Evolutionary conservation across 1,140 invertebrate species (phyloP).

Genomic region (Cotesia vestalis): DNA sequence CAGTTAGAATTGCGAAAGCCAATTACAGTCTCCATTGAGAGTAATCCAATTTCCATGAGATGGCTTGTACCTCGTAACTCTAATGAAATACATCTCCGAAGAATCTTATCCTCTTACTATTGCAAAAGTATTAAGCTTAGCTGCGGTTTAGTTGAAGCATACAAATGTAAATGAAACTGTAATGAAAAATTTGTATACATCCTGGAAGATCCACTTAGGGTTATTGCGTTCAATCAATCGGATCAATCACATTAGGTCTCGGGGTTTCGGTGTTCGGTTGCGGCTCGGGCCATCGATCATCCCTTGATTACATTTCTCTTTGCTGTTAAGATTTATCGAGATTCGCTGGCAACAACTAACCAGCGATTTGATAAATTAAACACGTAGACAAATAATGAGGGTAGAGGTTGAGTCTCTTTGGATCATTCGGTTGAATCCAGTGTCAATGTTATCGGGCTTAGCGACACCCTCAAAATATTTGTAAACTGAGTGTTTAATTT

Average conservation of each 20-base stretch:
- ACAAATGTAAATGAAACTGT: not conserved
- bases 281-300: not conserved
- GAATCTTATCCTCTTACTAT: conserved; percentile 6
- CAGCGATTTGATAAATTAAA: not conserved
- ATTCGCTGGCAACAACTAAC: not conserved
- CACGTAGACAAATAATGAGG: not conserved
- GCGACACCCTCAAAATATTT: conserved; percentile 1
- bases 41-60: no score
- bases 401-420: not conserved
- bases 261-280: not conserved
- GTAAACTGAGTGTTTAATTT: not conserved
- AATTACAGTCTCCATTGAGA: no score
- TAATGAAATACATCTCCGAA: not conserved
- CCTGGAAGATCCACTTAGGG: not conserved
- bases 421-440: not conserved
- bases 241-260: conserved; percentile 8
- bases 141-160: not conserved
- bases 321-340: not conserved
- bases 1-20: no score
- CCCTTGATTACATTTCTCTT: not conserved
- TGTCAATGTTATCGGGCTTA: conserved; percentile 11
- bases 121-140: not conserved
- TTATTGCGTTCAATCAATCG: conserved; percentile 3
- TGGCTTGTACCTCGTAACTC: no score
- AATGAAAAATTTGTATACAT: conserved; percentile 8